phyloP scores from a whole-genome alignment of 2,797 vertebrate species.

The Podargus strigoides region DNA sequence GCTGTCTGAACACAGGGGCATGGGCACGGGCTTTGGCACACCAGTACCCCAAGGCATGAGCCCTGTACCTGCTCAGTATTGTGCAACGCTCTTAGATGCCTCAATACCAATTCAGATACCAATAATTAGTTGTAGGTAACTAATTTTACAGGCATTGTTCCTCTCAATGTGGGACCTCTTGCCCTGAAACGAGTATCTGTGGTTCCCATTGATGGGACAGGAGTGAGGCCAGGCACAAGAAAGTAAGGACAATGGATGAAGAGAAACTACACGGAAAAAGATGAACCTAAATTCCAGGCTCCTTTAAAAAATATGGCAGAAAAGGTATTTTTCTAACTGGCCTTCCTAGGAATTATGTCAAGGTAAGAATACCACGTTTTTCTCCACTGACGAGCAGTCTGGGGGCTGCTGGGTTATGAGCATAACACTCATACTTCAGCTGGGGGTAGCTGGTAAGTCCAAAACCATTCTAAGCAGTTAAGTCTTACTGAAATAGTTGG shows the following conservation, averaged over 20 bases:
- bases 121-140: neutral
- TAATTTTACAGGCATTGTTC: neutral
- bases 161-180: neutral
- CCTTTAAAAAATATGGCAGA: neutral
- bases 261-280: neutral
- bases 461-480: neutral
- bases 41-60: accelerated
- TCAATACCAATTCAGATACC: neutral
- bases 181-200: neutral
- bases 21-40: accelerated
- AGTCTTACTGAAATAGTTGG: neutral
- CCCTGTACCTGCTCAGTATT: neutral
- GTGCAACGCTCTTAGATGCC: neutral
- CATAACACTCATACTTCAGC: neutral
- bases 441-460: neutral
- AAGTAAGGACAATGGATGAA: neutral
- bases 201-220: neutral
- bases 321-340: neutral
- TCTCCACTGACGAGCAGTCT: neutral
- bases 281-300: neutral
- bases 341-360: neutral
- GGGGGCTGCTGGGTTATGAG: neutral
- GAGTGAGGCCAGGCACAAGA: neutral
- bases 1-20: neutral
- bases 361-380: neutral